Base-by-base conservation (phyloP, 1,140 invertebrate species). In the Eriocheir sinensis region DNA sequence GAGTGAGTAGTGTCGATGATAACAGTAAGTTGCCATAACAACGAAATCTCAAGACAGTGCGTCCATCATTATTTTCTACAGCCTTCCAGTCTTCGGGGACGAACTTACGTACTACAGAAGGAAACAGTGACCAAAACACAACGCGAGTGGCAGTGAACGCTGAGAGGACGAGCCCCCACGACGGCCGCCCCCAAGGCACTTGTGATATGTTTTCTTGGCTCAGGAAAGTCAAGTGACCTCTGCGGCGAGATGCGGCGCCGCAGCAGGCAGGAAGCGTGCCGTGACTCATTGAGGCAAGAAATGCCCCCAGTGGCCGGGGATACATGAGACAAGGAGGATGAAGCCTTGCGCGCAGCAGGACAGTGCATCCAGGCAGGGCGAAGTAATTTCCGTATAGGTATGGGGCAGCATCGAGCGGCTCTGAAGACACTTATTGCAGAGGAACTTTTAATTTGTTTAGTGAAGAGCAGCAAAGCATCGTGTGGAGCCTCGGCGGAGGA, bases 201-300 rank as follows among this genome's bases (percentile, higher is more conserved):
- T 27, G 60, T 72, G 60, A 72, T 72, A 72, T 72, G 60, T 72
- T 72, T 72, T 72, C 60, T 72, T 72, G 60, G 60, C 60, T 72
- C 60, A 60, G 60, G 60, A n/a, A n/a, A 3, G 21, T 72, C 21
- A 21, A 6, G 60, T 72, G 60, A 6, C n/a, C 21, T 72, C 60
- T n/a, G 60, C 60, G 21, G 60, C 60, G 6, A n/a, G 60, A 72
- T n/a, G 60, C 60, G n/a, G 0, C 6, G n/a, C 60, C 6, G 4
- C 8, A 72, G 21, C 21, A 72, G 60, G n/a, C 60, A 72, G n/a
- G 60, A 72, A 72, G 60, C 60, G 21, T n/a, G 27, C 60, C 17
- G n/a, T 72, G 60, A 72, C 27, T 72, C n/a, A 21, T n/a, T 72
- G 6, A 6, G 60, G 60, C 6, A n/a, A 72, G 2, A n/a, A 72